Evolutionary conservation across 2,797 vertebrate species (phyloP).

Genomic region (Platyrinchus mystaceus): DNA sequence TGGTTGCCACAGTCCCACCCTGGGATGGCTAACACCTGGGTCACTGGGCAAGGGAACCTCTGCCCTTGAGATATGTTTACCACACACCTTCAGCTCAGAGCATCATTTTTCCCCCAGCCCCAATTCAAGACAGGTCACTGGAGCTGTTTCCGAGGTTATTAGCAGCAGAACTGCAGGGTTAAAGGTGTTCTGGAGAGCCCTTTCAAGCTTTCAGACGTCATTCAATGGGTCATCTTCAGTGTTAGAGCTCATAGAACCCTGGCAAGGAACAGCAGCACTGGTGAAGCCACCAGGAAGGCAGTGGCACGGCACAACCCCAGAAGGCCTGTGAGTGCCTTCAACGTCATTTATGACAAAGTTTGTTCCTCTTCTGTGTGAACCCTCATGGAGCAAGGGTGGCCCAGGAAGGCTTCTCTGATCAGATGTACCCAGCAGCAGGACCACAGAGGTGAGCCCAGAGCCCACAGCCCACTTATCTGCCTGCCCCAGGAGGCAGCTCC

Average conservation of each 20-base stretch:
- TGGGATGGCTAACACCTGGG: rapidly evolving
- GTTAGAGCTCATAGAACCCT: rapidly evolving
- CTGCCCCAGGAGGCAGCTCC: neutral
- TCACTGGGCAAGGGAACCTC: neutral
- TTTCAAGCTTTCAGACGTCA: neutral
- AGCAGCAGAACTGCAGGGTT: neutral
- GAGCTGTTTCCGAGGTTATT: neutral
- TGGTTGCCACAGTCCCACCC: rapidly evolving
- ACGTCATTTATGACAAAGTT: neutral
- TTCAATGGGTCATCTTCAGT: rapidly evolving
- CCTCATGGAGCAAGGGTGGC: rapidly evolving
- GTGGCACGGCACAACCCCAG: rapidly evolving
- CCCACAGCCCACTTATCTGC: neutral
- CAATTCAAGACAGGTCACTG: neutral
- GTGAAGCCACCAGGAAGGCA: neutral
- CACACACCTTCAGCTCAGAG: rapidly evolving
- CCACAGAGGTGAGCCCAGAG: neutral
- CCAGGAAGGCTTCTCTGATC: neutral
- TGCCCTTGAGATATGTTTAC: rapidly evolving
- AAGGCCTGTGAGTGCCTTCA: rapidly evolving
- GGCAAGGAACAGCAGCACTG: rapidly evolving
- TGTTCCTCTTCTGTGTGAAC: rapidly evolving
- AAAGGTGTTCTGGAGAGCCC: neutral
- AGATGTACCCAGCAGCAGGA: neutral
- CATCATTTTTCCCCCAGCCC: neutral